phyloP scores from a whole-genome alignment of 2,113 vertebrate genomes.

The Rynchops niger region DNA sequence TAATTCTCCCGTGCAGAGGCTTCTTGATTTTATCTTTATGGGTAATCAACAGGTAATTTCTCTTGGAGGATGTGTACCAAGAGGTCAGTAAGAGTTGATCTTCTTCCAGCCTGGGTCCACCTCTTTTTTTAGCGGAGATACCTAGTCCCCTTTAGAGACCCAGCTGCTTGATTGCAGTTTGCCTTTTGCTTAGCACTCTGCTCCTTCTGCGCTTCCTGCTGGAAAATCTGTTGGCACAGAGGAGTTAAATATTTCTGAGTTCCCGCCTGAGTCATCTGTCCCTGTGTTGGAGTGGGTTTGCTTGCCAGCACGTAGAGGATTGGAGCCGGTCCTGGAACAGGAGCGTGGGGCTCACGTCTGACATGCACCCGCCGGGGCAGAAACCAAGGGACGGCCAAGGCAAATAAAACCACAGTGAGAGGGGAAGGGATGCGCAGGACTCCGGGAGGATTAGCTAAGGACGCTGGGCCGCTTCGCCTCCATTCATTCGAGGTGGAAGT shows the following conservation, averaged over 20 bases:
- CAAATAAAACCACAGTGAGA: background rate
- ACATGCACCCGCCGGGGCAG: background rate
- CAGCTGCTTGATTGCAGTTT: background rate
- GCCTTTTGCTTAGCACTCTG: background rate
- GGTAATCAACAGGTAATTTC: background rate
- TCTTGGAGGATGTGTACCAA: background rate
- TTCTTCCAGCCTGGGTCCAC: background rate
- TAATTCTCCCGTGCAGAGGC: background rate
- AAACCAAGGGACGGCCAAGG: background rate
- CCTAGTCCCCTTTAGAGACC: background rate
- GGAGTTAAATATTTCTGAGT: conserved; percentile 57
- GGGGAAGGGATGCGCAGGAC: background rate
- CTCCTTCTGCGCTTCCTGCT: background rate
- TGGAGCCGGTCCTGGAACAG: conserved; percentile 53
- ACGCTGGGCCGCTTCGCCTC: fast-evolving
- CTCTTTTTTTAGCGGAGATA: background rate
- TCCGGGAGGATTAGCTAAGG: background rate
- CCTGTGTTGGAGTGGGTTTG: background rate
- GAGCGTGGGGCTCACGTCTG: background rate
- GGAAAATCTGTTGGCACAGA: conserved; percentile 10
- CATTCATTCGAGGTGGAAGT: background rate
- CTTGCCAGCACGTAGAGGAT: conserved; percentile 39
- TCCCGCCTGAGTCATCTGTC: conserved; percentile 60
- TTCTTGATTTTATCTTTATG: background rate
- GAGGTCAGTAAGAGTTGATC: background rate